Evolutionary conservation across 2,888 invertebrate species (phyloP), one percentile per base, ranked within the genome.

Genomic region (Spodoptera exigua): DNA sequence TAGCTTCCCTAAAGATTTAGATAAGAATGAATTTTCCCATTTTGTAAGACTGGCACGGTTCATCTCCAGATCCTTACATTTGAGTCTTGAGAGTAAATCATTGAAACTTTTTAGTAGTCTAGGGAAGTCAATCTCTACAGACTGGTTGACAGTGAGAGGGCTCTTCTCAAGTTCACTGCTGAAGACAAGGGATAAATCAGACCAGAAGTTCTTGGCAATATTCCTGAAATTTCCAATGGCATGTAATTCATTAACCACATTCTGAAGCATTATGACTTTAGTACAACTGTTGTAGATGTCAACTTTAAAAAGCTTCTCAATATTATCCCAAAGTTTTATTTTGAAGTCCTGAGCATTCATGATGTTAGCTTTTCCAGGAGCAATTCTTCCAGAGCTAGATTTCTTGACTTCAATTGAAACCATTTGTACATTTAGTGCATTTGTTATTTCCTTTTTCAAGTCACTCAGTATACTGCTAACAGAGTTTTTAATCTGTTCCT

Each of bases 101-200:
- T 96, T 95, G 86, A 97, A 97, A 74, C 97, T 95, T 80, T 97
- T 96, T n/a, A 98, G 90, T 37, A 98, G 93, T 87, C 97, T 97
- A 4, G 98, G 98, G 87, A 96, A 98, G 85, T 98, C 98, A 56
- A 97, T 97, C 89, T 98, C 98, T 57, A 98, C 95, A 56, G 97
- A 96, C 88, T 98, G 98, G 80, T 96, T 97, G 41, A 98, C 95
- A 59, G 94, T 92, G 1, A 89, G 74, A 0, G 95, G 90, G 51
- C 95, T 91, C 75, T 94, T 95, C 44, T 94, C 94, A 21, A 95
- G 87, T 82, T 95, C 95, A 70, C 81, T 89, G 62, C 91, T 89
- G 63, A 94, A 93, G 5, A 88, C 83, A 3, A 83, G 59, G 3
- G 85, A 88, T 0, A 96, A 86, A 52, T 95, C 93, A 1, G 93